Conservation (phyloP, 2,113 vertebrate species). For the Hippocampus zosterae region DNA sequence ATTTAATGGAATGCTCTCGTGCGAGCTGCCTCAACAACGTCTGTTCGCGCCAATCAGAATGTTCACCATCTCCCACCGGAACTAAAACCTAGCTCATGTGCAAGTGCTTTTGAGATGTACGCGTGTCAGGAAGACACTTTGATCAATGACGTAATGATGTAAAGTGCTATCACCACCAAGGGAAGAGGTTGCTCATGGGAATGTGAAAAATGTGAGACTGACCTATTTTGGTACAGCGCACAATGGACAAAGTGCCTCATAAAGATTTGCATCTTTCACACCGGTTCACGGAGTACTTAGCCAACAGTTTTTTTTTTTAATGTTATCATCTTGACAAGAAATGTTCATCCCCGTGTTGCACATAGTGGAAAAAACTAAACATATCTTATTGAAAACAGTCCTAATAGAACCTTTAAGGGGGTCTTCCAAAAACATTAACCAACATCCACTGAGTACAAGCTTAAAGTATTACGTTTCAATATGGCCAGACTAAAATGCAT, state of each 20-base stretch:
- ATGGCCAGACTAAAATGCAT: constrained; percentile 15
- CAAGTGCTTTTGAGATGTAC: constrained; percentile 27
- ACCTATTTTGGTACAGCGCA: constrained; percentile 33
- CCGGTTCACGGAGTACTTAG: constrained; percentile 4
- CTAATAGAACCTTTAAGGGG: constrained; percentile 31
- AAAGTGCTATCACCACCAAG: constrained; percentile 1
- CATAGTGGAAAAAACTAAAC: constrained; percentile 11
- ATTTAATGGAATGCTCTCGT: constrained; percentile 45
- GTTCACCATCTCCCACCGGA: constrained; percentile 1
- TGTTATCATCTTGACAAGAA: not conserved
- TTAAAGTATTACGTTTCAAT: constrained; percentile 56
- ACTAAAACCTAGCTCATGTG: constrained; percentile 31
- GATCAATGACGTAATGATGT: constrained; percentile 39
- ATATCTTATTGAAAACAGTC: constrained; percentile 23
- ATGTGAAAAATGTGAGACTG: constrained; percentile 26
- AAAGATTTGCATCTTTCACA: constrained; percentile 12
- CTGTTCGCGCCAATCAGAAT: constrained; percentile 20
- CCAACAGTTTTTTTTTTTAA: constrained; percentile 19
- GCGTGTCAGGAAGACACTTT: constrained; percentile 27
- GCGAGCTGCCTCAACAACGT: constrained; percentile 34
- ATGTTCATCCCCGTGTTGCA: constrained; percentile 6
- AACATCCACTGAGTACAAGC: constrained; percentile 23
- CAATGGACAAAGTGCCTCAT: constrained; percentile 13
- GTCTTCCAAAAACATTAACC: constrained; percentile 25
- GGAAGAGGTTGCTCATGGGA: constrained; percentile 39